A percentile compares a stretch with the other conserved stretches of the same genome.
Evolutionary conservation across 2,888 invertebrate species (phyloP).

Genomic region (Eurytoma californica): DNA sequence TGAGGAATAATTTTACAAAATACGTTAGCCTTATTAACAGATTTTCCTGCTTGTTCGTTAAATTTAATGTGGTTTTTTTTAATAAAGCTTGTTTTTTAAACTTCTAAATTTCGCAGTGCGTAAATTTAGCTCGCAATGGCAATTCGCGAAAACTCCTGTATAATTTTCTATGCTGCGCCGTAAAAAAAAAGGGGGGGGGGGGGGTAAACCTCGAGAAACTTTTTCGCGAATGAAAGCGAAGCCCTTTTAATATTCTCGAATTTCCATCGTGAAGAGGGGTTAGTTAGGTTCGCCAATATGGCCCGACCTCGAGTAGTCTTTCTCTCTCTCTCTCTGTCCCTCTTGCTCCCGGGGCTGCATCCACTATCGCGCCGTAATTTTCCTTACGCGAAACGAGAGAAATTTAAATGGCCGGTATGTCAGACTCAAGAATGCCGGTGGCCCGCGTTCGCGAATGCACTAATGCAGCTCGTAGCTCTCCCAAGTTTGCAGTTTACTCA

Average conservation of each 20-base stretch:
- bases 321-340: conserved; percentile 12
- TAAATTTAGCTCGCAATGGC: too few relatives aligned
- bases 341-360: neutral
- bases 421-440: conserved; percentile 57
- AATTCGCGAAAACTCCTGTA: too few relatives aligned
- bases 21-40: too few relatives aligned
- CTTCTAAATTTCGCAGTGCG: too few relatives aligned
- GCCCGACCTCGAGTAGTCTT: neutral
- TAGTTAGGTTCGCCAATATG: conserved; percentile 34
- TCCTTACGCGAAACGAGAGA: conserved; percentile 52
- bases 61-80: too few relatives aligned
- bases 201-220: neutral
- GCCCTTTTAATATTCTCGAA: conserved; percentile 13
- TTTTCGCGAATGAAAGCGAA: conserved; percentile 4
- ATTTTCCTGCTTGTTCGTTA: too few relatives aligned
- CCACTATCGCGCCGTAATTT: conserved; percentile 41
- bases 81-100: too few relatives aligned
- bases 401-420: conserved; percentile 56
- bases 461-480: conserved; percentile 70
- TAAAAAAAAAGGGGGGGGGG: too few relatives aligned
- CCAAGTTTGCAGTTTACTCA: conserved; percentile 61
- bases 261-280: neutral
- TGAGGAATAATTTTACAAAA: too few relatives aligned
- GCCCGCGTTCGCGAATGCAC: conserved; percentile 65
- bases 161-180: too few relatives aligned